A percentile compares a stretch with the other conserved stretches of the same genome.
These are phyloP conservation scores for Trididemnum clinides DNA, from an alignment of 23 tunicate species.

Conservation along the genomic window DNA sequence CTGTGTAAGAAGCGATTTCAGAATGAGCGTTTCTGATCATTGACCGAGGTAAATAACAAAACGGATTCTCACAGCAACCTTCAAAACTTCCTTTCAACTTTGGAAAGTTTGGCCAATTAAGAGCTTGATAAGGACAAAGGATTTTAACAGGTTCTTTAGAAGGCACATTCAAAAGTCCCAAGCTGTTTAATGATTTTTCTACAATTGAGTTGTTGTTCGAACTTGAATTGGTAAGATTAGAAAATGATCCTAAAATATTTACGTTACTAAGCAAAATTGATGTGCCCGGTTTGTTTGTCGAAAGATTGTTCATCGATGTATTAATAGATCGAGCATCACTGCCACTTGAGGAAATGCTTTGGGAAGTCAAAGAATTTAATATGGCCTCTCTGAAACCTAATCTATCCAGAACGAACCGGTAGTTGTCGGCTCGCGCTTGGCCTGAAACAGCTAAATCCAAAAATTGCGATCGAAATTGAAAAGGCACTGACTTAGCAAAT, in stretches of 20 bases:
- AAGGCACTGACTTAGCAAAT: not conserved
- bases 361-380: not conserved
- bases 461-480: not conserved
- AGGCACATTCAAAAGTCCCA: not conserved
- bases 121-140: slow-evolving; percentile 51
- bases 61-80: slow-evolving; percentile 79
- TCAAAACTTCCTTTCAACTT: slow-evolving; percentile 70
- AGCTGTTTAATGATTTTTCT: not conserved
- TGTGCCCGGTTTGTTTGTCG: not conserved
- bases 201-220: not conserved
- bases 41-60: slow-evolving; percentile 60
- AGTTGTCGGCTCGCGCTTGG: slow-evolving; percentile 19
- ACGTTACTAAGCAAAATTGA: not conserved
- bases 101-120: slow-evolving; percentile 58
- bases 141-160: not conserved
- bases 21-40: slow-evolving; percentile 16
- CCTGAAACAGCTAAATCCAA: not conserved
- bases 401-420: not conserved
- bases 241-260: not conserved
- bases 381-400: not conserved
- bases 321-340: not conserved
- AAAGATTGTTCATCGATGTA: not conserved
- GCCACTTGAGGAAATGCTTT: not conserved
- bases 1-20: slow-evolving; percentile 46
- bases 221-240: not conserved